Conservation (phyloP, 2,797 vertebrate genomes). For the Leptodactylus fallax region DNA sequence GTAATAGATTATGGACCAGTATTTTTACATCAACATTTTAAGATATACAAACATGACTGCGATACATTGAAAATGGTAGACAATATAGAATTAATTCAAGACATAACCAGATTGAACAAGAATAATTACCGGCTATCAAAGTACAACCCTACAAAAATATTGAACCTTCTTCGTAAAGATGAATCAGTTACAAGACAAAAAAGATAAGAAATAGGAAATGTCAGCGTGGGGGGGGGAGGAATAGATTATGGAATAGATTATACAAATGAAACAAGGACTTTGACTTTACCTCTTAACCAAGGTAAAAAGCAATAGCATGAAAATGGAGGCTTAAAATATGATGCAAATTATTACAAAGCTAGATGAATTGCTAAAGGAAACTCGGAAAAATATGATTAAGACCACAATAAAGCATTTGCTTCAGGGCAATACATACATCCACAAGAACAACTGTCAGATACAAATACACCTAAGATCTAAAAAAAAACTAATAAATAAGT, state of each 20-base stretch:
- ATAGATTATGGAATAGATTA: neutral
- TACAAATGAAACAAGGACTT: conserved; percentile 15
- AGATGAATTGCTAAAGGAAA: neutral
- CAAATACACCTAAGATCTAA: neutral
- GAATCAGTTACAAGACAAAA: neutral
- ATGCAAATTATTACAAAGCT: conserved; percentile 16
- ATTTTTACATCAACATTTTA: too few relatives aligned
- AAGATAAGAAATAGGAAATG: neutral
- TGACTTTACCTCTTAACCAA: neutral
- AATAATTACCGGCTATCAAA: neutral
- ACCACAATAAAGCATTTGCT: neutral
- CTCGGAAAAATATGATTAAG: neutral
- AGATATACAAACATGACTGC: neutral
- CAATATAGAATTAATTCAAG: neutral
- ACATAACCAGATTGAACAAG: neutral
- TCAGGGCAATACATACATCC: neutral
- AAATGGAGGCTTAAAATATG: neutral
- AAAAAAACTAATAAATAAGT: neutral
- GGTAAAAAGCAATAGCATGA: neutral
- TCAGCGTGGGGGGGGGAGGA: neutral
- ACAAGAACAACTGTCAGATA: neutral
- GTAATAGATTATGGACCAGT: neutral
- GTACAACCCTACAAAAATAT: neutral
- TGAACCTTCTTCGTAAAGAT: neutral
- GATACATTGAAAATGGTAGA: neutral